Evolutionary conservation across 2,888 invertebrate genomes (phyloP), one percentile per base, ranked within the genome.

Genomic region (Dilophus febrilis): DNA sequence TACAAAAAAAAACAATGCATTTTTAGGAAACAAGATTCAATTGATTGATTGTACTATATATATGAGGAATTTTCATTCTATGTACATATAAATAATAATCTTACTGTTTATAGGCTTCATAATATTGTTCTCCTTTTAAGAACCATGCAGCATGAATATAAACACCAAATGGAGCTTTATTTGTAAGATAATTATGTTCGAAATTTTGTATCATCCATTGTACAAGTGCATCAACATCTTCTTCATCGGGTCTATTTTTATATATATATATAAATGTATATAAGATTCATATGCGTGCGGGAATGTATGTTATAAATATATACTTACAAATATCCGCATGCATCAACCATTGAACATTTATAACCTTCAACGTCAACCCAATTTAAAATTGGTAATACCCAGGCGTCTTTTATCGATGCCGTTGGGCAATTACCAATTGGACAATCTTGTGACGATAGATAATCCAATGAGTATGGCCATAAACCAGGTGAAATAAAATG

Each of bases 61-160:
- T n/a, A n/a, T n/a, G n/a, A n/a, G n/a, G n/a, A n/a, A n/a, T n/a
- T n/a, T n/a, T n/a, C n/a, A n/a, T n/a, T n/a, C n/a, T n/a, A 26
- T 22, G 13, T 7, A 8, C 11, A 32, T 22, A 33, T 22, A 5
- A 16, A 13, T 28, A 11, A 13, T 10, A 18, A 14, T 16, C 8
- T 39, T 38, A 72, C 49, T 66, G 61, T 11, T 55, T 52, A 28
- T 71, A 66, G 2, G 72, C 76, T 1, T 58, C 53, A 8, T 61
- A 56, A 28, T 70, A 55, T 18, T 65, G 64, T 11, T 64, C 61
- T 41, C 65, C 58, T 19, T 53, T 53, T 2, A 66, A 40, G 48
- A 76, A 74, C 73, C 76, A 76, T 5, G 70, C 68, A 3, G 77
- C 72, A 51, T 79, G 78, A 36, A 76, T 56, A 52, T 68, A 77